phyloP scores from a whole-genome alignment of 2,888 invertebrate genomes.

The Vesta saturnalis region DNA sequence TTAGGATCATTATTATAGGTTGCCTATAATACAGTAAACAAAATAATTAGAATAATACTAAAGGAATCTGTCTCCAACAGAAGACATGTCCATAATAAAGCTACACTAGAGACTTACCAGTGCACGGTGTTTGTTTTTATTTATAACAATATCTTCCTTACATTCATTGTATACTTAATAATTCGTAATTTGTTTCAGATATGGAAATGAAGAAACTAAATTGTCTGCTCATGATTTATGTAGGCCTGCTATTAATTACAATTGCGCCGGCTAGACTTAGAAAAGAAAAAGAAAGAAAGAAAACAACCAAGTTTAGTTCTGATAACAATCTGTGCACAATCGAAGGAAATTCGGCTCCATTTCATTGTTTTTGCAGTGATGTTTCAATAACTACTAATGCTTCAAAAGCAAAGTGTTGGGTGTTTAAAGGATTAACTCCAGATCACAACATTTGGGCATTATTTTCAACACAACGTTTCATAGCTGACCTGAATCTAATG shows the following conservation, averaged over 20 bases:
- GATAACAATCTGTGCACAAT: slow-evolving; percentile 45
- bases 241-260: slow-evolving; percentile 18
- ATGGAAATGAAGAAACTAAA: slow-evolving; percentile 24
- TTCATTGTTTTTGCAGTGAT: slow-evolving; percentile 76
- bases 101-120: too few relatives aligned
- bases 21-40: too few relatives aligned
- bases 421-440: slow-evolving; percentile 72
- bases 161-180: too few relatives aligned
- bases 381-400: slow-evolving; percentile 66
- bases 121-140: too few relatives aligned
- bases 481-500: slow-evolving; percentile 77
- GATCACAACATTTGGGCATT: slow-evolving; percentile 78
- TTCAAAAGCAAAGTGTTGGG: slow-evolving; percentile 80
- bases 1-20: too few relatives aligned
- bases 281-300: slow-evolving; percentile 35
- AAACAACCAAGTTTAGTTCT: slow-evolving; percentile 19
- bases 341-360: slow-evolving; percentile 58
- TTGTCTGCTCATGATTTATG: slow-evolving; percentile 14
- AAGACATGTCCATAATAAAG: too few relatives aligned
- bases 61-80: too few relatives aligned
- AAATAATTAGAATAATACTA: too few relatives aligned
- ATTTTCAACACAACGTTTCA: slow-evolving; percentile 76
- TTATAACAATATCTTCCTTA: too few relatives aligned
- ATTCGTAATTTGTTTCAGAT: slow-evolving; percentile 35
- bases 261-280: slow-evolving; percentile 17